Evolutionary conservation across 2,797 vertebrate species (phyloP), one percentile per base, ranked within the genome.

Genomic region (Phataginus tetradactyla): DNA sequence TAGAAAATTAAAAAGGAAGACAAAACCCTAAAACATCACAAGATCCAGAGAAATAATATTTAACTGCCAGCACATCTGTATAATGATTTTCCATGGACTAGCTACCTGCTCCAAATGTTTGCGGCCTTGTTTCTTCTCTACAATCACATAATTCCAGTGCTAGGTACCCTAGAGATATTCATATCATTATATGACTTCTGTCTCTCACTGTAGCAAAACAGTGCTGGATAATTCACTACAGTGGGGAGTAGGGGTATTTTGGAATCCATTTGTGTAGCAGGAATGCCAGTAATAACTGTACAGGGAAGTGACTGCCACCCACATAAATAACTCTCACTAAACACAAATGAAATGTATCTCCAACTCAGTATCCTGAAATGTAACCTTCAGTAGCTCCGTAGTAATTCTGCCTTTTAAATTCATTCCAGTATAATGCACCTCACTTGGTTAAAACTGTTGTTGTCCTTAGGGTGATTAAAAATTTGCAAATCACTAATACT

Each of bases 401-500:
- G n/a, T 53, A 63, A 86, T 86, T 84, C 10, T 55, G 59, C 51
- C 14, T 88, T 89, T 39, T 37, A 64, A 63, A 72, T 59, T 63
- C 37, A 57, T 78, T 90, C n/a, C 74, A 37, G 78, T 51, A 80
- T 93, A 66, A 84, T 34, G 11, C 1, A 64, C 45, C 11, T 78
- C 37, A 74, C 7, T 13, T 91, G 59, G 18, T 94, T 97, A 94
- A 93, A 86, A 68, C 59, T 55, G 3, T n/a, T 29, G 32, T 87
- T 79, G 21, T 83, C 45, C 93, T 69, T 86, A 83, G 51, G 12
- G 20, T 39, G 32, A 83, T 53, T 86, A 39, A 81, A 96, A 86
- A 37, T 37, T 86, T 45, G 39, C 74, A 83, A 91, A 53, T 23
- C 34, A 71, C 25, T 27, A 86, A 42, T 2, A 80, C 7, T 78